Evolutionary conservation across 2,113 vertebrate genomes (phyloP).

Genomic region (Poeciliopsis occidentalis): DNA sequence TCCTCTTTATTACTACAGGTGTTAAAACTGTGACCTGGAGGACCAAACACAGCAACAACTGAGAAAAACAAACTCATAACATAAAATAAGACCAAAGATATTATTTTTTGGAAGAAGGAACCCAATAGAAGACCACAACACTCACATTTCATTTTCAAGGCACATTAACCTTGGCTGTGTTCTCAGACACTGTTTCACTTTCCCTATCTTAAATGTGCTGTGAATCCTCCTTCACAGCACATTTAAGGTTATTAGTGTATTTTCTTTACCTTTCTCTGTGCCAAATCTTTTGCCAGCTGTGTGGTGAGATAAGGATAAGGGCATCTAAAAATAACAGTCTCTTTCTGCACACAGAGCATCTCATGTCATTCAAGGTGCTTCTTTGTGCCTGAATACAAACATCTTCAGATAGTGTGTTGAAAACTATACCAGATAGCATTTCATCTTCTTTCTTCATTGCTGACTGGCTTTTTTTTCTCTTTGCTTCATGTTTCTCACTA

Average conservation of each 20-base stretch:
- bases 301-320: constrained; percentile 64
- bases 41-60: neutral
- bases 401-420: constrained; percentile 47
- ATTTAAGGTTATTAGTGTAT: constrained; percentile 54
- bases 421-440: constrained; percentile 45
- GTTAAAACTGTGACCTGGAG: neutral
- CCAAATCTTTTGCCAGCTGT: constrained; percentile 60
- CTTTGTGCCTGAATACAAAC: constrained; percentile 53
- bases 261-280: constrained; percentile 62
- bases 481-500: constrained; percentile 10
- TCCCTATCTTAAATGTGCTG: neutral
- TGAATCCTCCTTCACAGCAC: constrained; percentile 35
- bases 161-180: constrained; percentile 20
- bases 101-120: too few relatives aligned
- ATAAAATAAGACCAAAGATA: neutral
- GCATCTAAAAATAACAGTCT: constrained; percentile 66
- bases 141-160: constrained; percentile 16
- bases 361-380: constrained; percentile 58
- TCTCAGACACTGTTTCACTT: constrained; percentile 12
- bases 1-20: neutral
- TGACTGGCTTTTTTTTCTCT: constrained; percentile 7
- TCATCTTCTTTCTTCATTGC: constrained; percentile 17
- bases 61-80: neutral
- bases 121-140: neutral
- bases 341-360: constrained; percentile 38